Base-by-base conservation (phyloP, 1,140 invertebrate genomes). In the Papilio polyxenes region DNA sequence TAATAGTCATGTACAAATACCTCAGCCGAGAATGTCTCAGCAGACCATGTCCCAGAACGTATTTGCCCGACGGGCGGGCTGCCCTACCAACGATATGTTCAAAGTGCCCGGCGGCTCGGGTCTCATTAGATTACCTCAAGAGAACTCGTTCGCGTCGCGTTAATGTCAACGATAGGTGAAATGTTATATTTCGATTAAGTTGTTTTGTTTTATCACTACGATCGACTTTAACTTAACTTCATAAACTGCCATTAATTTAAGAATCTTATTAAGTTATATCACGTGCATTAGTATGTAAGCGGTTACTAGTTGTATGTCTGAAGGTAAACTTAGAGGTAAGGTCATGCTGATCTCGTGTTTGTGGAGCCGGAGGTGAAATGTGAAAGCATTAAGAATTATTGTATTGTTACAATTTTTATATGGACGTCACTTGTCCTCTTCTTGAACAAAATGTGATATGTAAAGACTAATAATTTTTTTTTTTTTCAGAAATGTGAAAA, bases 311-410 rank as follows among this genome's bases (percentile, higher is more conserved):
- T 88, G 84, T 92, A 90, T 79, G 84, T 87, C 88, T 87, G 87
- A 91, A 87, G 89, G 88, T 92, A 90, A 91, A 90, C 82, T 87
- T 92, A 92, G 89, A 74, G 84, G 83, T 93, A 92, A 93, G 91
- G 85, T 76, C 88, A 90, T 91, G 90, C 91, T 94, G 93, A 94
- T 94, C 93, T 94, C 93, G 91, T 90, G 90, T 91, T 89, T 44
- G 65, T 20, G 87, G 87, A 89, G 91, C 92, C 91, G 89, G 87
- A 90, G 86, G 85, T 85, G 90, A 90, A 91, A 90, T 92, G 87
- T 94, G 92, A 93, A 93, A 94, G 89, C 93, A 94, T 94, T 90
- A 93, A 94, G 93, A 94, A 94, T 93, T 93, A 93, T 94, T 93
- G 82, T 91, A 91, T 90, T 92, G 90, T 92, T 93, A 92, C 87